Evolutionary conservation across 1,140 invertebrate species (phyloP).

Genomic region (Glossosoma conforme): DNA sequence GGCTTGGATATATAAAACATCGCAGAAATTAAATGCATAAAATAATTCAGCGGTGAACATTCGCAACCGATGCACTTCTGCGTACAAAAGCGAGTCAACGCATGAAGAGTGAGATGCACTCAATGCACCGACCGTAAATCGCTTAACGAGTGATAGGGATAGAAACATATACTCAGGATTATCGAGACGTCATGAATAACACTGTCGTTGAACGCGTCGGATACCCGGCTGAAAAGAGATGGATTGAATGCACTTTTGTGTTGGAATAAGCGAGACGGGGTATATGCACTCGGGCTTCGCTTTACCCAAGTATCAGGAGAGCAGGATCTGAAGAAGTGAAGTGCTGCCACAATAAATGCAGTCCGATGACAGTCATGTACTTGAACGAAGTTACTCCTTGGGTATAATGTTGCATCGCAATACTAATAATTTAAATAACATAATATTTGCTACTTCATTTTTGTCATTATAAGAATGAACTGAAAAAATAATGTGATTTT

Average conservation of each 20-base stretch:
- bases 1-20: background rate
- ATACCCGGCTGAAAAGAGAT: conserved; percentile 11
- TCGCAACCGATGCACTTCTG: background rate
- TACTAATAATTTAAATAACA: too few species aligned
- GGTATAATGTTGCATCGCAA: too few species aligned
- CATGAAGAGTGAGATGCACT: conserved; percentile 9
- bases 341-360: too few species aligned
- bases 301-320: conserved; percentile 24
- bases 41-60: background rate
- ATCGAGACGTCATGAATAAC: background rate
- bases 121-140: conserved; percentile 12
- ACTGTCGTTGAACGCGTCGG: conserved; percentile 5
- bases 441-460: too few species aligned
- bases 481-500: too few species aligned
- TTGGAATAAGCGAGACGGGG: conserved; percentile 12
- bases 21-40: background rate
- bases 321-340: conserved; percentile 1
- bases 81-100: background rate
- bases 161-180: background rate
- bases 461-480: too few species aligned
- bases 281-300: conserved; percentile 21
- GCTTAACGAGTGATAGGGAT: conserved; percentile 7
- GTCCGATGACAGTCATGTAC: too few species aligned
- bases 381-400: too few species aligned
- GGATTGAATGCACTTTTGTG: conserved; percentile 21